These are phyloP conservation scores for Tholera decimalis DNA, from an alignment of 2,888 invertebrate species.

Conservation along the genomic window DNA sequence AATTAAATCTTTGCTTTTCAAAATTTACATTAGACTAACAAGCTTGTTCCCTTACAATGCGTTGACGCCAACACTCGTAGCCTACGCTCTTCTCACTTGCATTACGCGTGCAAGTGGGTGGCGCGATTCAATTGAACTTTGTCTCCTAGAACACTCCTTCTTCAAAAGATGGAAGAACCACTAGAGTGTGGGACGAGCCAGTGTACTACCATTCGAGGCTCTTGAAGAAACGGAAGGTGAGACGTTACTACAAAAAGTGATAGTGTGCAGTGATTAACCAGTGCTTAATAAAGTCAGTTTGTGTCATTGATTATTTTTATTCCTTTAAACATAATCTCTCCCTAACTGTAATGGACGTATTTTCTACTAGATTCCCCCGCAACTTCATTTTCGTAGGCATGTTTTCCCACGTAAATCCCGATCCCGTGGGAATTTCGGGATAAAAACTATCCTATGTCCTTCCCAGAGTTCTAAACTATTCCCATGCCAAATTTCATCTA, in stretches of 20 bases:
- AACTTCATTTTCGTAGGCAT: no score
- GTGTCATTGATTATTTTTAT: constrained; percentile 1
- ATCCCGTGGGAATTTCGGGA: no score
- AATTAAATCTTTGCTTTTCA: constrained; percentile 36
- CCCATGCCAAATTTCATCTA: no score
- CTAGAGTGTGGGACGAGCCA: not conserved
- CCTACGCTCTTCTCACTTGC: constrained; percentile 38
- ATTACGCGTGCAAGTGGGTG: constrained; percentile 38
- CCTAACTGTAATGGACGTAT: not conserved
- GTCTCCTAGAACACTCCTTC: constrained; percentile 35
- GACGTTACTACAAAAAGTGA: constrained; percentile 11
- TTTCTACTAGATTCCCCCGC: not conserved
- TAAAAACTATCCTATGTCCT: no score
- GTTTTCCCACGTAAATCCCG: no score
- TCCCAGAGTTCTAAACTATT: no score
- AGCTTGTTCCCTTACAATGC: constrained; percentile 32
- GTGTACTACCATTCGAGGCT: constrained; percentile 22
- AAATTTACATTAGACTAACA: constrained; percentile 50
- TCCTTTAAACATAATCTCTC: no score
- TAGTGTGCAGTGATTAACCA: constrained; percentile 39
- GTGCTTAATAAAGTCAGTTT: constrained; percentile 48
- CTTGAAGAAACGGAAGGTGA: constrained; percentile 21
- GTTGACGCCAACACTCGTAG: constrained; percentile 48
- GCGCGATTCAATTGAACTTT: constrained; percentile 42
- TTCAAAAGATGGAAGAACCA: constrained; percentile 1